Evolutionary conservation across 1,140 invertebrate genomes (phyloP).

Genomic region (Nylanderia fulva): DNA sequence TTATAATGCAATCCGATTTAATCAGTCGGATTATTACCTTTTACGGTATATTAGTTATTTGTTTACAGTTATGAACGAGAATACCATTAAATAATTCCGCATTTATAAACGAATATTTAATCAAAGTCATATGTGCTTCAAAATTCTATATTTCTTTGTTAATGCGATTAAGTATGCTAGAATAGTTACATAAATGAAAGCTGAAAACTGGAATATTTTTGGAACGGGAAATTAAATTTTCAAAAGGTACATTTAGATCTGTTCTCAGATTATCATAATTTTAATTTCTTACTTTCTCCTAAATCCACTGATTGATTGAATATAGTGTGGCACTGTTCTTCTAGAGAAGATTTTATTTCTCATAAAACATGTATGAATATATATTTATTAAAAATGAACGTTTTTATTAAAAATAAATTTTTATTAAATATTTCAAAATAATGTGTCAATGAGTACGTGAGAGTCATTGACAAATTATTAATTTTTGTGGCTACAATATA

Average conservation of each 20-base stretch:
- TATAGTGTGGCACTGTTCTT: background rate
- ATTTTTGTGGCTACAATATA: conserved; percentile 1
- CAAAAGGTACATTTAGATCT: background rate
- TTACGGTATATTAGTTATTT: conserved; percentile 30
- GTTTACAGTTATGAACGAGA: background rate
- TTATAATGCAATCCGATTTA: conserved; percentile 21
- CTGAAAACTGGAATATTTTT: conserved; percentile 41
- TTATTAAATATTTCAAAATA: background rate
- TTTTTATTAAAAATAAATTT: too few species aligned
- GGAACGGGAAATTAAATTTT: background rate
- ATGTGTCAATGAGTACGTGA: background rate
- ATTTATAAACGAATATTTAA: conserved; percentile 14
- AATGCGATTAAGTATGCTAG: conserved; percentile 21
- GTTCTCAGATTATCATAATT: background rate
- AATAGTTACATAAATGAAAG: conserved; percentile 9
- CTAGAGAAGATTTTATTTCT: background rate
- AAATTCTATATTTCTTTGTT: conserved; percentile 3
- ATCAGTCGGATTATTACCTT: conserved; percentile 38
- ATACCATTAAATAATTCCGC: conserved; percentile 17
- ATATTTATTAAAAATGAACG: too few species aligned
- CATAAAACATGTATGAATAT: background rate
- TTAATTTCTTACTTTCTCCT: background rate
- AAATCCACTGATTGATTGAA: background rate
- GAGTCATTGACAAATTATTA: too few species aligned
- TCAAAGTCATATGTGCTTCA: background rate